phyloP scores from a whole-genome alignment of 2,113 vertebrate genomes.

The Brienomyrus brachyistius region DNA sequence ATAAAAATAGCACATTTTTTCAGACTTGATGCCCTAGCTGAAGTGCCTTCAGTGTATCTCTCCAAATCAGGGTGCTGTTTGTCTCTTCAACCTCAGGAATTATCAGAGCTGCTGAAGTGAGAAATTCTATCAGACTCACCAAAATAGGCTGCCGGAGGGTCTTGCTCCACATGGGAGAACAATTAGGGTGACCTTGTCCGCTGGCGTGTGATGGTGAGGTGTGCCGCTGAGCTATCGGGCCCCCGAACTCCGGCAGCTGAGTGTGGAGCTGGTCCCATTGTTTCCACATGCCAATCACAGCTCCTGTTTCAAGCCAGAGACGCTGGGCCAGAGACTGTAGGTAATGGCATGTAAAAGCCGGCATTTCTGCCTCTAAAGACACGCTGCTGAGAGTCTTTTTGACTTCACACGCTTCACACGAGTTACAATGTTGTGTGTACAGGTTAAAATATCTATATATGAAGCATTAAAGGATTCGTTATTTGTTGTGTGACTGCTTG shows the following conservation, averaged over 20 bases:
- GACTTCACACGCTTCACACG: neutral
- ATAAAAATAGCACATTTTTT: neutral
- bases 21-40: neutral
- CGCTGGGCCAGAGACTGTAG: neutral
- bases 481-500: neutral
- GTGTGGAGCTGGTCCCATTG: neutral
- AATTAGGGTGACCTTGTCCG: conserved; percentile 31
- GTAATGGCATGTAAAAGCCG: neutral
- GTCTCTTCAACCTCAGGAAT: conserved; percentile 24
- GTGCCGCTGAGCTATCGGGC: neutral
- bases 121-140: conserved; percentile 28
- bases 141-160: conserved; percentile 26
- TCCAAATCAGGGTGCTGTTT: conserved; percentile 16
- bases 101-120: conserved; percentile 27
- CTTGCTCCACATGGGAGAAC: conserved; percentile 23
- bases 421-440: neutral
- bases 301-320: neutral
- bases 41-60: neutral
- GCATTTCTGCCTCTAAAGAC: neutral
- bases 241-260: neutral
- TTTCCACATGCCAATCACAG: neutral
- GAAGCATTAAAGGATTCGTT: neutral
- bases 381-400: neutral
- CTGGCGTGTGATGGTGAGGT: conserved; percentile 3
- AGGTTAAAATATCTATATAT: neutral